Conservation (phyloP, 2,113 vertebrate species). For the Cyanoramphus novaezelandiae region DNA sequence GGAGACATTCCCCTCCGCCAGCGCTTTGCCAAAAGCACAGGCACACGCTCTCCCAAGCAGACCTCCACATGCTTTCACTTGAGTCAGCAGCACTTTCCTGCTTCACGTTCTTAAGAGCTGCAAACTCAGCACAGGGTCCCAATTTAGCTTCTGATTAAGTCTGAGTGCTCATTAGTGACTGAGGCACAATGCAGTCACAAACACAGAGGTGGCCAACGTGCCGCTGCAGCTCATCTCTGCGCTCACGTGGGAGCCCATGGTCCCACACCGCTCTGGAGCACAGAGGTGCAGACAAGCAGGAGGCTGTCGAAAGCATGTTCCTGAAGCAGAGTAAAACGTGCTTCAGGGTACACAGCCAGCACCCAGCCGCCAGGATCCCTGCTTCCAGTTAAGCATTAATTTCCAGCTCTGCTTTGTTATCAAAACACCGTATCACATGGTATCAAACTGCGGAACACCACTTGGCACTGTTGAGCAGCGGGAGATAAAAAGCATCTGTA, state of each 20-base stretch:
- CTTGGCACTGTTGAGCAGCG: neutral
- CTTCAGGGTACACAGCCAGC: neutral
- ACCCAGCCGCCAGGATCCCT: neutral
- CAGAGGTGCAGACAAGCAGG: neutral
- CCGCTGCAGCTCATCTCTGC: neutral
- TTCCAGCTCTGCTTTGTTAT: slow-evolving; percentile 27
- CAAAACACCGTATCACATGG: neutral
- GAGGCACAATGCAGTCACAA: neutral
- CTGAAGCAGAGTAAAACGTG: neutral
- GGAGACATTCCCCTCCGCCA: neutral
- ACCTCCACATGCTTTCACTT: rapidly evolving
- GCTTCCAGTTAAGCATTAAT: neutral
- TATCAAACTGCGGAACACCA: neutral
- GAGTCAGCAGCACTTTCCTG: neutral
- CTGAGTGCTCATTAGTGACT: neutral
- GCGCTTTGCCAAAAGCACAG: neutral
- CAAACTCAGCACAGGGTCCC: neutral
- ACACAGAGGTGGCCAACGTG: neutral
- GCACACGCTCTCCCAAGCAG: rapidly evolving
- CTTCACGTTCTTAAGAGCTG: neutral
- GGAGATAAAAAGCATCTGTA: slow-evolving; percentile 24
- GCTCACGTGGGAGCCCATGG: rapidly evolving
- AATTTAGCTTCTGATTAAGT: neutral
- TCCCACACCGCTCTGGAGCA: rapidly evolving
- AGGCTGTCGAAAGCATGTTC: neutral